Evolutionary conservation across 2,888 invertebrate species (phyloP), one percentile per base, ranked within the genome.

Genomic region (Sepioteuthis lessoniana): DNA sequence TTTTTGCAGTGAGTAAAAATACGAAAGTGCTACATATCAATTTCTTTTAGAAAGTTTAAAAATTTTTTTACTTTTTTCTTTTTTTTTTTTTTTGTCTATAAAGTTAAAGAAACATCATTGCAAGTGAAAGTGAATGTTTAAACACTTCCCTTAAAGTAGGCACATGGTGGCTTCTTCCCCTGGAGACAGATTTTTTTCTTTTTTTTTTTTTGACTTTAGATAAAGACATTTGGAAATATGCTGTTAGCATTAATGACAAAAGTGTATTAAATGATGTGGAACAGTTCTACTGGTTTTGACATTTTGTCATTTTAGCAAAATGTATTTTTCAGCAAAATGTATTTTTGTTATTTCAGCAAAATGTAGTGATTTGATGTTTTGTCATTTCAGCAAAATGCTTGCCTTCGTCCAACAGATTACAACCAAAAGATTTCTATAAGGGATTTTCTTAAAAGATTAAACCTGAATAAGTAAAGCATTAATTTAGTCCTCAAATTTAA

Each of bases 1-100:
- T 60, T 76, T n/a, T 76, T 76, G n/a, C n/a, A 55, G n/a, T 76
- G 76, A 35, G n/a, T 76, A 76, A 76, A 76, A 76, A 76, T 76
- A 76, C 76, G 16, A 76, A n/a, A 35, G 76, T 76, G 76, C 35
- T n/a, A 76, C 76, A 76, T 76, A 60, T 60, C 60, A 76, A 76
- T 76, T 76, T 35, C 13, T 10, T 55, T 55, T 55, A 25, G 7
- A 55, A 55, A 25, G n/a, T n/a, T 76, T 35, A 13, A 13, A n/a
- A 76, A 76, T 16, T 76, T n/a, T 76, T 25, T 55, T 25, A 5
- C 25, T 25, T 55, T 47, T 19, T 47, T 50, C 3, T 50, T 50
- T 50, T 50, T 21, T 50, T 28, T 76, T 10, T 28, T 76, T 76
- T 76, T 76, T 76, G 55, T 55, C 55, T 55, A n/a, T n/a, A 76